Evolutionary conservation across 92 coral and sea anemone genomes (phyloP), one percentile per base, ranked within the genome.

Genomic region (Parazoanthus darwini): DNA sequence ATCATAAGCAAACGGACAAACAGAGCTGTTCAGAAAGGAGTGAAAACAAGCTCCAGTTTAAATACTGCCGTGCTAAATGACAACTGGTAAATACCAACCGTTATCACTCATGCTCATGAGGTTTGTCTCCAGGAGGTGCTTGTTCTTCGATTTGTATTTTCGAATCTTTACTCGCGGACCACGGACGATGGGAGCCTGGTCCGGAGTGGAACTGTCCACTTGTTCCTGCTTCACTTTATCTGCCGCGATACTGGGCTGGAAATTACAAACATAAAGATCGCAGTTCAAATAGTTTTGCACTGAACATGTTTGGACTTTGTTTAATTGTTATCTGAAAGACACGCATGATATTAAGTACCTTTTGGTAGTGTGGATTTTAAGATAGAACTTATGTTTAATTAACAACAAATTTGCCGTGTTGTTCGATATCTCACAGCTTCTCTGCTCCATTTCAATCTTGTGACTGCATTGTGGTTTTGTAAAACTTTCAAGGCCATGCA

Each of bases 101-200:
- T 83, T 83, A 50, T 83, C 87, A n/a, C 46, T 83, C 87, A 83
- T 83, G 78, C 87, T 83, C 87, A 83, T 83, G 65, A 83, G 87
- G 14, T 83, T 72, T 44, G 87, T 83, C 39, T 83, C 87, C 66
- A 83, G 25, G 25, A 83, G 51, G 20, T 83, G 87, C 20, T 83
- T 83, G 78, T 83, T 83, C 25, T 83, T 83, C 11, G 67, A 22
- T 51, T 83, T 83, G 78, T 83, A 83, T 70, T 83, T 83, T 9
- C 87, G 59, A 67, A 68, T 72, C 16, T 82, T 82, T 16, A 82
- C 54, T 23, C 86, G 74, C 29, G 86, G 86, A 22, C 86, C 86
- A 11, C 74, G 86, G 35, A 42, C 75, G 33, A 66, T 23, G 16
- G 86, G 56, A n/a, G 63, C 59, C 5, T 44, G 75, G 86, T 33